Evolutionary conservation across 2,888 invertebrate genomes (phyloP).

Genomic region (Diarsia brunnea): DNA sequence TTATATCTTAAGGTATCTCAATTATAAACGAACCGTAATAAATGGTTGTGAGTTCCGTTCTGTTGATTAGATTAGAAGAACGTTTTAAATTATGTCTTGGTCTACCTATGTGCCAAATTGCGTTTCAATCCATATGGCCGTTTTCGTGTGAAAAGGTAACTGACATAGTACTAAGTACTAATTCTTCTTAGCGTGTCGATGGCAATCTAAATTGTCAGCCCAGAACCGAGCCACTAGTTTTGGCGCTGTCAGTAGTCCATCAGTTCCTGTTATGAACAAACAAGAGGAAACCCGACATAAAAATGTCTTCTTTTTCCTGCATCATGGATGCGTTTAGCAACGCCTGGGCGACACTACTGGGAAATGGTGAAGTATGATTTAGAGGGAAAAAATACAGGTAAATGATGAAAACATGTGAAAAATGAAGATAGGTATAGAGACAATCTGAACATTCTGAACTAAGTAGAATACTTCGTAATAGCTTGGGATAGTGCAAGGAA

Average conservation of each 20-base stretch:
- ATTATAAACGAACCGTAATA: too few relatives aligned
- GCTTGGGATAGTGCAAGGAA: slow-evolving; percentile 40
- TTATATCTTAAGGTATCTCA: too few relatives aligned
- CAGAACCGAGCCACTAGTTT: too few relatives aligned
- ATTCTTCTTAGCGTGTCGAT: too few relatives aligned
- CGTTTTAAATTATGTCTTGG: too few relatives aligned
- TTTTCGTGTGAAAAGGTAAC: not conserved
- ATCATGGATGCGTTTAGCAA: not conserved
- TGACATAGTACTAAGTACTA: too few relatives aligned
- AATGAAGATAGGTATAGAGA: not conserved
- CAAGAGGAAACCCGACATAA: too few relatives aligned
- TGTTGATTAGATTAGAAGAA: too few relatives aligned
- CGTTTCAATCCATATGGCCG: not conserved
- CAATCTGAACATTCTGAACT: not conserved
- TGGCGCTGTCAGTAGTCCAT: too few relatives aligned
- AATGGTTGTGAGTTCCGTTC: too few relatives aligned
- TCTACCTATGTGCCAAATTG: not conserved
- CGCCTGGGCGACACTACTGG: not conserved
- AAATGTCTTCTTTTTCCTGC: not conserved
- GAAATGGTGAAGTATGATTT: not conserved
- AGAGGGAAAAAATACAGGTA: not conserved
- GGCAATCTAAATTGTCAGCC: too few relatives aligned
- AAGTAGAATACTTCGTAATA: slow-evolving; percentile 1
- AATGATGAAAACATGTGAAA: not conserved
- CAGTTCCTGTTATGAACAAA: too few relatives aligned